Conservation (phyloP, 2,888 invertebrate species). For the Tryphoninae sp. region DNA sequence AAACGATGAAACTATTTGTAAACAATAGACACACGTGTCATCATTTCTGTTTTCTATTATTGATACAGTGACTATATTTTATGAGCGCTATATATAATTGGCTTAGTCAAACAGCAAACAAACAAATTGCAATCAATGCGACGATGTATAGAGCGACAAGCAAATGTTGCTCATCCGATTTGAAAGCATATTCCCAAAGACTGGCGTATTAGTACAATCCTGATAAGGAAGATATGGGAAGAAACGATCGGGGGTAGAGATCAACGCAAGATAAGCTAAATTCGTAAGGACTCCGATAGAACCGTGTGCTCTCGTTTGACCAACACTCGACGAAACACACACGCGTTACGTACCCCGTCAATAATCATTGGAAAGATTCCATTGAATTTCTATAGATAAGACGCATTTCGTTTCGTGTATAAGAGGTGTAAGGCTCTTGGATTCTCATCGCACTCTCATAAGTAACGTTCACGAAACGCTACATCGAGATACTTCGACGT, state of each 20-base stretch:
- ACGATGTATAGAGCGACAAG: not conserved
- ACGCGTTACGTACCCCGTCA: constrained; percentile 39
- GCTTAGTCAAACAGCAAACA: not conserved
- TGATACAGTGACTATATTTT: not conserved
- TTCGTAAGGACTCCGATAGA: constrained; percentile 1
- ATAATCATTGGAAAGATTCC: constrained; percentile 57
- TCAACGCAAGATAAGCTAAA: constrained; percentile 19
- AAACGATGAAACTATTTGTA: not conserved
- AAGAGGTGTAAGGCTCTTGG: constrained; percentile 28
- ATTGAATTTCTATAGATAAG: constrained; percentile 57
- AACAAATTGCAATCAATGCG: not conserved
- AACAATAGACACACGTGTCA: not conserved
- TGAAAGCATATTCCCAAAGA: not conserved
- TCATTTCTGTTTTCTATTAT: not conserved
- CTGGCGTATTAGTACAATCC: not conserved
- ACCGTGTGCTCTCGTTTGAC: constrained; percentile 49
- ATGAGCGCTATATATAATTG: not conserved
- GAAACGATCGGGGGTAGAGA: not conserved
- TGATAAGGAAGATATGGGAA: constrained; percentile 8
- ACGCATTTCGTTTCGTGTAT: constrained; percentile 41
- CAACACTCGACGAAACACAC: constrained; percentile 59
- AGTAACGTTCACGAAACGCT: constrained; percentile 24
- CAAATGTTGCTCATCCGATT: not conserved
- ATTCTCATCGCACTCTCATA: constrained; percentile 34
- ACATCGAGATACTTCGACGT: constrained; percentile 40